These are phyloP conservation scores for Apteryx mantelli DNA, from an alignment of 2,113 vertebrate genomes.

Conservation along the genomic window DNA sequence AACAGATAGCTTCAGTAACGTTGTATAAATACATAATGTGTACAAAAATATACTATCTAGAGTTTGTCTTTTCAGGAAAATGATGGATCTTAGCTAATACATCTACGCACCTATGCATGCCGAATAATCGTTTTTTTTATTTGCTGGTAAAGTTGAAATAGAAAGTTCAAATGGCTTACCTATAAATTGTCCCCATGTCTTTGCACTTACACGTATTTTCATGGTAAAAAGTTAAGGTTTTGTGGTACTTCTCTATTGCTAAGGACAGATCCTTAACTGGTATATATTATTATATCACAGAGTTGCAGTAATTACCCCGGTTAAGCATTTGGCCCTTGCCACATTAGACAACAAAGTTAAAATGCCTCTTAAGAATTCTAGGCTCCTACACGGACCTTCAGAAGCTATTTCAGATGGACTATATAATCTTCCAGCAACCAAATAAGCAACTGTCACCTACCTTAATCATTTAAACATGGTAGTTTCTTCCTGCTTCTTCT, in stretches of 20 bases:
- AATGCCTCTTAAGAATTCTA: background rate
- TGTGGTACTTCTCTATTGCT: no score
- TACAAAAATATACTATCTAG: background rate
- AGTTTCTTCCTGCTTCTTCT: background rate
- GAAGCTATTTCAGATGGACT: fast-evolving
- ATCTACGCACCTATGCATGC: no score
- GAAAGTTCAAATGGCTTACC: background rate
- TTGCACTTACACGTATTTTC: background rate
- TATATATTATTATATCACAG: no score
- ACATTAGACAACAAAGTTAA: background rate
- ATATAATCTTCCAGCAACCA: background rate
- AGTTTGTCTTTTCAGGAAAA: background rate
- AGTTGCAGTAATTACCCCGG: fast-evolving
- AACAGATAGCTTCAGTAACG: background rate
- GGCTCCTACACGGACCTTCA: background rate
- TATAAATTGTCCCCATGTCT: background rate
- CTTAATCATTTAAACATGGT: fast-evolving
- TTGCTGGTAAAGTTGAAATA: background rate
- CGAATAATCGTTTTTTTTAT: fast-evolving
- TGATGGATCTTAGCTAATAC: background rate
- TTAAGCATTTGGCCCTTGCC: background rate
- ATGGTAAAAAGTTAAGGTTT: fast-evolving
- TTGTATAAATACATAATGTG: background rate
- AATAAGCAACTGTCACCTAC: background rate
- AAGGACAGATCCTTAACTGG: no score